Percentiles rank a stretch among this genome's conserved stretches.
These are phyloP conservation scores for Orgyia antiqua DNA, from an alignment of 2,888 invertebrate species.

Conservation along the genomic window DNA sequence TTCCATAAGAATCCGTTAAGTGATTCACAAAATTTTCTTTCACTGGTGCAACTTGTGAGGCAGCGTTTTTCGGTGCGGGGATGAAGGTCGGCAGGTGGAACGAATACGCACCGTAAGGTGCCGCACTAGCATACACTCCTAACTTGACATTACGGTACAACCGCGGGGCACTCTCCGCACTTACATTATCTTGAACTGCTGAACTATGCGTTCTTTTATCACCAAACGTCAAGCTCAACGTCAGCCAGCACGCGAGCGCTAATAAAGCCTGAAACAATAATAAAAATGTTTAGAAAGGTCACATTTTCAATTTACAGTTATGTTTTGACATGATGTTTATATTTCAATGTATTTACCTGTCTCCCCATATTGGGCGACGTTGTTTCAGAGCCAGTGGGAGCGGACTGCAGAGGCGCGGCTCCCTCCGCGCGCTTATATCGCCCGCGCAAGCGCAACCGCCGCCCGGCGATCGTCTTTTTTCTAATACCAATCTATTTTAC, in stretches of 20 bases:
- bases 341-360: slow-evolving; percentile 45
- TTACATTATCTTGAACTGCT: slow-evolving; percentile 41
- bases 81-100: slow-evolving; percentile 47
- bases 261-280: slow-evolving; percentile 42
- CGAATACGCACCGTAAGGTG: slow-evolving; percentile 57
- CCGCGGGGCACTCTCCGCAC: slow-evolving; percentile 51
- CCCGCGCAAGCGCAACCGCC: slow-evolving; percentile 32
- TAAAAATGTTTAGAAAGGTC: not conserved
- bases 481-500: slow-evolving; percentile 28
- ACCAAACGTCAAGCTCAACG: slow-evolving; percentile 34
- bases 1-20: slow-evolving; percentile 66
- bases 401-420: slow-evolving; percentile 55
- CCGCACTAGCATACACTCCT: slow-evolving; percentile 57
- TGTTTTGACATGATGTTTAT: slow-evolving; percentile 5
- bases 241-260: slow-evolving; percentile 47
- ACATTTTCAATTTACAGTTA: not conserved
- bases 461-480: slow-evolving; percentile 26
- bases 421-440: slow-evolving; percentile 52
- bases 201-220: slow-evolving; percentile 32
- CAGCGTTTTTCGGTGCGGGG: slow-evolving; percentile 37
- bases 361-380: slow-evolving; percentile 57
- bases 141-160: slow-evolving; percentile 50
- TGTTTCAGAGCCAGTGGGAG: slow-evolving; percentile 48
- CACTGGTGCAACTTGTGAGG: slow-evolving; percentile 43
- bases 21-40: slow-evolving; percentile 42